Conservation (phyloP, 2,113 vertebrate species). For the Columbina picui region DNA sequence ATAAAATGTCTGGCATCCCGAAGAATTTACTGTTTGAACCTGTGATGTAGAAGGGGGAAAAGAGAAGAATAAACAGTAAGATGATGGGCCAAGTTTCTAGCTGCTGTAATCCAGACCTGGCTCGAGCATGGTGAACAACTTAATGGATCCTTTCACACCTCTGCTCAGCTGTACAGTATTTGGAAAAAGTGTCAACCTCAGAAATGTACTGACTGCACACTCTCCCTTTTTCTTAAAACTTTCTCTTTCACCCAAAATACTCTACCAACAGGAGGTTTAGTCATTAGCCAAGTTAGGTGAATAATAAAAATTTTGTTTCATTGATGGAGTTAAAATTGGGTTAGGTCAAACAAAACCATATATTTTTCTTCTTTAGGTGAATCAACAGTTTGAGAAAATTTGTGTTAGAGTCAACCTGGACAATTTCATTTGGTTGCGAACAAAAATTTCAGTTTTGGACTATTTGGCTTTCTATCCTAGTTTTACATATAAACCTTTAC, state of each 20-base stretch:
- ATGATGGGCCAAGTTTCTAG: not conserved
- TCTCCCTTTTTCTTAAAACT: not conserved
- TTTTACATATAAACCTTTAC: not conserved
- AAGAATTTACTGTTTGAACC: not conserved
- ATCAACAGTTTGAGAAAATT: not conserved
- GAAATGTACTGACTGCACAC: not conserved
- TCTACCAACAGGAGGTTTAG: not conserved
- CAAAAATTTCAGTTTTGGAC: not conserved
- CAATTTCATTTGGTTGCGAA: not conserved
- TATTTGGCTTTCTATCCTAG: not conserved
- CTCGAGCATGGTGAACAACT: not conserved
- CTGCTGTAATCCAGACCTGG: not conserved
- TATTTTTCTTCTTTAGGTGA: not conserved
- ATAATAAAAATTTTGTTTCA: not conserved
- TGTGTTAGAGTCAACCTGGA: rapidly evolving
- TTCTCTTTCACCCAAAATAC: not conserved
- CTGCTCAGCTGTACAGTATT: not conserved
- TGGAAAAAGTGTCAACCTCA: constrained; percentile 1
- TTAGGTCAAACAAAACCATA: not conserved
- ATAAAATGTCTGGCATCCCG: not conserved
- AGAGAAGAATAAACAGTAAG: not conserved
- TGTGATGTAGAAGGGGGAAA: not conserved
- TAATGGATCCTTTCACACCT: constrained; percentile 27
- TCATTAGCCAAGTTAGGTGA: not conserved
- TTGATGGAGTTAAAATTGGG: not conserved